phyloP scores from a whole-genome alignment of 1,140 invertebrate genomes.

The Pseudomyrmex cubaensis region DNA sequence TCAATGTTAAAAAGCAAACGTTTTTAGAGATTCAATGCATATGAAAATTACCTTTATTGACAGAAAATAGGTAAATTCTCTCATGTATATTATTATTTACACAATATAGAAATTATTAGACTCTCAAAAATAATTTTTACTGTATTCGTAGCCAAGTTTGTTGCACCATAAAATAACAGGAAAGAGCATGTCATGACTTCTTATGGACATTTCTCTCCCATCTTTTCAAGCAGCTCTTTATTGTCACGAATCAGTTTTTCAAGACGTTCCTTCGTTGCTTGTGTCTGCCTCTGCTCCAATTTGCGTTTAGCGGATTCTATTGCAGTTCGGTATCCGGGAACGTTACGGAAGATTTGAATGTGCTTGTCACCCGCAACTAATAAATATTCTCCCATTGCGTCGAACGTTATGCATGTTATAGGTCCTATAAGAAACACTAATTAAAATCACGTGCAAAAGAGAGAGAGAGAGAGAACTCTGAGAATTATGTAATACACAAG shows the following conservation, averaged over 20 bases:
- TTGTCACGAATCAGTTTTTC: constrained; percentile 89
- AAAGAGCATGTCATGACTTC: not conserved
- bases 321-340: constrained; percentile 90
- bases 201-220: constrained; percentile 81
- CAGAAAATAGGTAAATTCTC: constrained; percentile 50
- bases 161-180: not conserved
- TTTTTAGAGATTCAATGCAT: constrained; percentile 19
- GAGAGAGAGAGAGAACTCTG: not conserved
- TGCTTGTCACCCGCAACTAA: constrained; percentile 91
- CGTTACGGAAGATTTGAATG: constrained; percentile 92
- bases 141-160: constrained; percentile 19
- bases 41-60: constrained; percentile 54
- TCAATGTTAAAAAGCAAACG: not conserved
- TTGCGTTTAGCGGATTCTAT: constrained; percentile 89
- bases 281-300: constrained; percentile 87
- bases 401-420: constrained; percentile 90
- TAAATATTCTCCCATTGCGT: constrained; percentile 90
- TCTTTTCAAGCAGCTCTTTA: constrained; percentile 85
- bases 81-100: constrained; percentile 29
- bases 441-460: not conserved
- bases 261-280: constrained; percentile 91
- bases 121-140: constrained; percentile 25
- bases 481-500: not conserved
- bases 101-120: constrained; percentile 49
- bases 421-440: constrained; percentile 85